These are phyloP conservation scores for Protodeltote pygarga DNA, from an alignment of 2,888 invertebrate genomes.

Conservation along the genomic window DNA sequence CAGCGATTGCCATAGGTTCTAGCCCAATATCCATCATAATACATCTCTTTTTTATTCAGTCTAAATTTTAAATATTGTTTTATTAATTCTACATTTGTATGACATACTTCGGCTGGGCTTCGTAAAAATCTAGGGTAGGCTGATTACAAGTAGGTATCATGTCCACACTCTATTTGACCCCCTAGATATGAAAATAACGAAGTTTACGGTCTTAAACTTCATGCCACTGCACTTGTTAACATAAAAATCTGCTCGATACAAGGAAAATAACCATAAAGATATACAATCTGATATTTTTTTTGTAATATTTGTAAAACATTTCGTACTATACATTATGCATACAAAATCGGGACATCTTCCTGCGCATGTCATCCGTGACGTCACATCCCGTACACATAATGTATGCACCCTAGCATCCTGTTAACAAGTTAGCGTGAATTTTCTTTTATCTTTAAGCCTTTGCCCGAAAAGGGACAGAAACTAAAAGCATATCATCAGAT, in stretches of 20 bases:
- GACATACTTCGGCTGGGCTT: no score
- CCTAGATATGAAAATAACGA: no score
- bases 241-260: slow-evolving; percentile 14
- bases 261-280: slow-evolving; percentile 38
- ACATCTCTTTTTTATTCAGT: no score
- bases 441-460: slow-evolving; percentile 23
- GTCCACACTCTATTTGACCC: no score
- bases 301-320: slow-evolving; percentile 28
- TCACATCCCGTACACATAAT: slow-evolving; percentile 51
- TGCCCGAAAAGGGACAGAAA: slow-evolving; percentile 3
- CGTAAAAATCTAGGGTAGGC: no score
- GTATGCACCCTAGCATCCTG: slow-evolving; percentile 69
- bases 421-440: slow-evolving; percentile 36
- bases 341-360: slow-evolving; percentile 46
- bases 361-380: slow-evolving; percentile 50
- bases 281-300: slow-evolving; percentile 27
- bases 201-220: no score
- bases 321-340: slow-evolving; percentile 35
- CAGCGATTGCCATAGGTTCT: no score
- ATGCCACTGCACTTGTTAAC: slow-evolving; percentile 1
- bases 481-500: no score
- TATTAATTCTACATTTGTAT: no score
- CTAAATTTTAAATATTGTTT: no score
- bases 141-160: no score
- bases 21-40: no score